Evolutionary conservation across 2,888 invertebrate species (phyloP).

Genomic region (Caradrina clavipalpis): DNA sequence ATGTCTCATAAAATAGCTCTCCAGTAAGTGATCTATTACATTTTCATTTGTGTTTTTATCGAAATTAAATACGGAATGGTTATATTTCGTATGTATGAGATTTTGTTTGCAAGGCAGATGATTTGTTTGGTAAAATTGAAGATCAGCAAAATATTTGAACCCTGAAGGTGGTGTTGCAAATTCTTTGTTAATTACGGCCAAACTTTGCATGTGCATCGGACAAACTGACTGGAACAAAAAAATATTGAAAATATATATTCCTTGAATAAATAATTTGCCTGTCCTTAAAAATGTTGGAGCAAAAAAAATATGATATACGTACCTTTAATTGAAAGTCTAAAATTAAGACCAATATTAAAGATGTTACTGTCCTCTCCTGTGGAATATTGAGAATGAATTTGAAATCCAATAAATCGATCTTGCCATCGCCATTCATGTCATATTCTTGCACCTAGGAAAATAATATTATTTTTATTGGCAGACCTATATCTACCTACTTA

Average conservation of each 20-base stretch:
- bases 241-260: background rate
- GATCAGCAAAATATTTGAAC: conserved; percentile 84
- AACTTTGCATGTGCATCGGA: conserved; percentile 90
- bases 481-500: background rate
- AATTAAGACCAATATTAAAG: conserved; percentile 90
- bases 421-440: conserved; percentile 92
- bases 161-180: conserved; percentile 80
- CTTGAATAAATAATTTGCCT: background rate
- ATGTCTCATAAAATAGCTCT: conserved; percentile 91
- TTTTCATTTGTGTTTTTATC: conserved; percentile 79
- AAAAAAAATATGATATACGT: conserved; percentile 60
- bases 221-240: conserved; percentile 84
- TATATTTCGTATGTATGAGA: conserved; percentile 89
- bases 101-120: conserved; percentile 87
- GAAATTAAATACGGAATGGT: conserved; percentile 88
- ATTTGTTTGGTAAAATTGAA: conserved; percentile 85
- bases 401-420: conserved; percentile 91
- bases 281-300: background rate
- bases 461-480: background rate
- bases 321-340: conserved; percentile 92
- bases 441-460: conserved; percentile 91
- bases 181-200: conserved; percentile 85
- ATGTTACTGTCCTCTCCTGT: conserved; percentile 87
- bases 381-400: conserved; percentile 90
- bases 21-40: conserved; percentile 89